Evolutionary conservation across 2,888 invertebrate genomes (phyloP), one percentile per base, ranked within the genome.

Genomic region (Melanostoma mellinum): DNA sequence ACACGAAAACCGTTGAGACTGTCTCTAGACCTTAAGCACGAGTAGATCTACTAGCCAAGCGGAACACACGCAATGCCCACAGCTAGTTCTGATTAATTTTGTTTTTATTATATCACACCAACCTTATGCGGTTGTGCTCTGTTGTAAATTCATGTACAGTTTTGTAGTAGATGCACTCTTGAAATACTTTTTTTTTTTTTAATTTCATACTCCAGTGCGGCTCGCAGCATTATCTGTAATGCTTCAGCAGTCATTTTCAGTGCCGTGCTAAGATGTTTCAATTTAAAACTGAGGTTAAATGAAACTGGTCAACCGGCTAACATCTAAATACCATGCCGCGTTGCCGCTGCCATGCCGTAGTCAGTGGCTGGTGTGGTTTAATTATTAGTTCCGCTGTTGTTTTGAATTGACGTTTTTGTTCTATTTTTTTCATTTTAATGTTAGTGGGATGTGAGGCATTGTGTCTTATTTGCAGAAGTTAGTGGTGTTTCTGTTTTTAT

Each of bases 221-320:
- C 53, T 76, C 35, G 67, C 50, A 8, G 40, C 36, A 30, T 20
- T 48, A 61, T 36, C 10, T 50, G 67, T 63, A 63, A 73, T 61
- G 74, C 80, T 44, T 56, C 79, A 71, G 69, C 69, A 50, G 44
- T 6, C 67, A 55, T 40, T 72, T 44, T 50, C 50, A 50, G 30
- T 40, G 52, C 46, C 63, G 55, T 48, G 55, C 53, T 46, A 82
- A 77, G 78, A 82, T 69, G 73, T 82, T 58, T 73, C 73, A 73
- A 78, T 78, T 69, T 68, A 67, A 69, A 78, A 56, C 73, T 72
- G 78, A 78, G 82, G 82, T 78, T 82, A 78, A 78, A 72, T 82
- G 82, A 55, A 77, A 58, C 73, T 65, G 82, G 82, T 73, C 82
- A 82, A 82, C 82, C 67, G 68, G 50, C 68, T 69, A 77, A 78